Evolutionary conservation across 2,888 invertebrate species (phyloP), one percentile per base, ranked within the genome.

Genomic region (Stenchaetothrips biformis): DNA sequence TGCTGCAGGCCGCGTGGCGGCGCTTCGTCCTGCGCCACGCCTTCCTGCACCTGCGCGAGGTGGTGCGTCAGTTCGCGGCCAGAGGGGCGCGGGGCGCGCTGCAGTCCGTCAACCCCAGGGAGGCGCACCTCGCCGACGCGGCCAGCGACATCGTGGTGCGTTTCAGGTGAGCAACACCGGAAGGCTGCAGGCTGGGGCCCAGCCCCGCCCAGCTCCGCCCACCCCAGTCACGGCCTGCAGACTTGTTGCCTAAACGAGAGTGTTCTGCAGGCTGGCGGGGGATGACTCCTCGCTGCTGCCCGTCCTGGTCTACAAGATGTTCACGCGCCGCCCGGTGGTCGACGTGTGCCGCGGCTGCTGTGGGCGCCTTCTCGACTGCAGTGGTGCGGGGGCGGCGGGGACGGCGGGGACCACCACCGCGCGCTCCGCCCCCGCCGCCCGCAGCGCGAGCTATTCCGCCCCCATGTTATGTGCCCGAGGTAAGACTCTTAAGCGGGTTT

Each of bases 111-210:
- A 74, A 74, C 67, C 67, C 67, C 67, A 7, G 67, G 21, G 67
- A 74, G 67, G 67, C 67, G 21, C 67, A 25, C 8, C 67, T 74
- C 67, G 67, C 67, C 25, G 67, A 74, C 67, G 25, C 21, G 67
- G 67, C 67, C 67, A 74, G 67, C 67, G 67, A 21, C 67, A 74
- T 74, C 67, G 67, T 74, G 21, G 67, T 74, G 21, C 67, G 67
- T 25, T 74, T 74, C 67, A 74, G 67, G 67, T 74, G 9, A 37
- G 37, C 37, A 4, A 2, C 37, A 37, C n/a, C n/a, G n/a, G n/a
- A n/a, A n/a, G 37, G 37, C 37, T 37, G 37, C 4, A 37, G 37
- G 37, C 2, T 37, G 4, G 37, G 37, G n/a, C n/a, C n/a, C n/a
- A n/a, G n/a, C n/a, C n/a, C n/a, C n/a, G n/a, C n/a, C n/a, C n/a